phyloP scores from a whole-genome alignment of 92 coral and sea anemone genomes.

The Porites divaricata region DNA sequence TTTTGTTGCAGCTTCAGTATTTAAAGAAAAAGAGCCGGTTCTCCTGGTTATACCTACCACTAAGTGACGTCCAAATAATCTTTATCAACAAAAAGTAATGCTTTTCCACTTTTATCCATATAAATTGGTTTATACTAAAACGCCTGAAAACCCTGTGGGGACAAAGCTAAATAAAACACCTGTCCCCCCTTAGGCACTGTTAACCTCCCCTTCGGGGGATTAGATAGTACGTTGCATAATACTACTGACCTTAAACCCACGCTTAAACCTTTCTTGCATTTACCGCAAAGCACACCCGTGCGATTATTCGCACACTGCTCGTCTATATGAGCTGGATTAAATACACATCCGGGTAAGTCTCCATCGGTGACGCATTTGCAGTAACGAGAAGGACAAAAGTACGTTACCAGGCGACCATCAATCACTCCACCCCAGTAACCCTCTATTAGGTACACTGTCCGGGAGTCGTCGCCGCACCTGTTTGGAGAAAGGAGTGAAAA shows the following conservation, averaged over 20 bases:
- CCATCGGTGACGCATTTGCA: constrained; percentile 66
- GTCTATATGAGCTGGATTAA: constrained; percentile 60
- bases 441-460: constrained; percentile 68
- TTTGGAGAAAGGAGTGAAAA: neutral
- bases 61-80: too few relatives aligned
- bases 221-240: neutral
- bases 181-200: too few relatives aligned
- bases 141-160: too few relatives aligned
- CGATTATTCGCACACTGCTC: constrained; percentile 78
- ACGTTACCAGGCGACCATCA: constrained; percentile 73
- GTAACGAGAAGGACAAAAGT: constrained; percentile 84
- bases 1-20: too few relatives aligned
- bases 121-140: too few relatives aligned
- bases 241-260: constrained; percentile 73
- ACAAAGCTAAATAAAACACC: too few relatives aligned
- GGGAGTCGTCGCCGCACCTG: constrained; percentile 74
- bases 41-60: too few relatives aligned
- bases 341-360: constrained; percentile 77
- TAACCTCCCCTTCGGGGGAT: too few relatives aligned
- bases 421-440: constrained; percentile 93
- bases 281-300: constrained; percentile 87
- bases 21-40: too few relatives aligned
- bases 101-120: too few relatives aligned
- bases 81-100: too few relatives aligned
- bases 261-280: constrained; percentile 69